phyloP scores from a whole-genome alignment of 2,797 vertebrate genomes.

The Mycteria americana region DNA sequence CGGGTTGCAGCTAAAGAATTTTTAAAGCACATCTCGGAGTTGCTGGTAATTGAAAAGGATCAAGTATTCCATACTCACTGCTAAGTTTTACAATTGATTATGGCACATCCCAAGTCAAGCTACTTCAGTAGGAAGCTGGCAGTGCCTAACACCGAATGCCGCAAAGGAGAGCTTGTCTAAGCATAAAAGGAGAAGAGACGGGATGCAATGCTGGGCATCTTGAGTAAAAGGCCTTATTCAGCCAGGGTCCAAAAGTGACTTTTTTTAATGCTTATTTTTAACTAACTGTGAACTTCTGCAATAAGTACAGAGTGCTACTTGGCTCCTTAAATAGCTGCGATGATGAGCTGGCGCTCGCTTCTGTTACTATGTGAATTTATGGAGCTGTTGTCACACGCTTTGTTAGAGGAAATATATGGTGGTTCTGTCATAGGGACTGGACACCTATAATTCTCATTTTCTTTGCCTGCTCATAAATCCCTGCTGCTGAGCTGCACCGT shows the following conservation, averaged over 20 bases:
- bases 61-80: not conserved
- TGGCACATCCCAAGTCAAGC: not conserved
- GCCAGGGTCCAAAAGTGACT: conserved; percentile 66
- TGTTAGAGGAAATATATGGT: conserved; percentile 68
- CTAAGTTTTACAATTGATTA: conserved; percentile 26
- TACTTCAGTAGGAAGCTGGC: not conserved
- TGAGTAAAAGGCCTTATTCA: conserved; percentile 68
- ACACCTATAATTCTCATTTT: conserved; percentile 67
- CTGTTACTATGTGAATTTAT: conserved; percentile 77
- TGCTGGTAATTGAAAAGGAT: conserved; percentile 7
- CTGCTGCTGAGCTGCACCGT: not conserved
- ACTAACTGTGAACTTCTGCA: conserved; percentile 73
- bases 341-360: conserved; percentile 62
- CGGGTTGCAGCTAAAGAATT: not conserved
- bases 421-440: conserved; percentile 58
- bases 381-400: conserved; percentile 71
- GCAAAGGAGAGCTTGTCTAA: not conserved
- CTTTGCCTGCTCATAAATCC: conserved; percentile 57
- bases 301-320: conserved; percentile 64
- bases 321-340: conserved; percentile 71
- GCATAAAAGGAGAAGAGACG: not conserved
- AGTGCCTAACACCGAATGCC: not conserved
- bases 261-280: conserved; percentile 75
- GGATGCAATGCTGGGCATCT: conserved; percentile 37
- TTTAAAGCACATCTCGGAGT: conserved; percentile 2